These are phyloP conservation scores for Lophochroa leadbeateri DNA, from an alignment of 2,113 vertebrate genomes.

Conservation along the genomic window DNA sequence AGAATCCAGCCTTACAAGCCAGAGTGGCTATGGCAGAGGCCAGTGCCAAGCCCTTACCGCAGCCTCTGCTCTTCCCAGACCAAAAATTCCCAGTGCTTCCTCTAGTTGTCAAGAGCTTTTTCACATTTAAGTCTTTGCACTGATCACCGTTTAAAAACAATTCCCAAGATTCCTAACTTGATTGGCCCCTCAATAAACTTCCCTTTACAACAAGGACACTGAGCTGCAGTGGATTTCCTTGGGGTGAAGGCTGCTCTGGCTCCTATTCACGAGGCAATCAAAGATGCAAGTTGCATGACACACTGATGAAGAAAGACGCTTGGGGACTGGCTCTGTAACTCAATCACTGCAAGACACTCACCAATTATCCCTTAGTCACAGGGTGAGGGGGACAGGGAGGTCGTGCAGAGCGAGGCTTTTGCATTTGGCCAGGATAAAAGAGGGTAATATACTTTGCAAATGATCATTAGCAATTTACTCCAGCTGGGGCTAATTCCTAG, in stretches of 20 bases:
- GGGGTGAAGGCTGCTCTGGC: background rate
- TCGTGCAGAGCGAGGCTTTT: background rate
- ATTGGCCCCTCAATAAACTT: background rate
- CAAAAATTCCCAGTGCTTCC: background rate
- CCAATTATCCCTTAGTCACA: background rate
- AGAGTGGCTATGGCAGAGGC: background rate
- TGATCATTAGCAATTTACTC: constrained; percentile 36
- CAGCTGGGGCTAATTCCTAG: constrained; percentile 38
- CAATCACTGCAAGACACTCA: background rate
- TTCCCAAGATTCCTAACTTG: background rate
- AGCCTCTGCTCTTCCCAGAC: background rate
- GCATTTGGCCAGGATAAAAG: background rate
- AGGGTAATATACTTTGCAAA: constrained; percentile 2
- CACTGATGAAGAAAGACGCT: background rate
- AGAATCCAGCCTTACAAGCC: rapidly evolving
- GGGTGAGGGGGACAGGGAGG: background rate
- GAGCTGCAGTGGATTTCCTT: background rate
- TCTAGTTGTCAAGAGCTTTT: background rate
- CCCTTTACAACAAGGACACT: background rate
- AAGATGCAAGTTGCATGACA: background rate
- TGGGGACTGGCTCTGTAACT: background rate
- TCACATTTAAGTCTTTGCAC: background rate
- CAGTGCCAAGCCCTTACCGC: background rate
- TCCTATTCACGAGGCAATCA: background rate
- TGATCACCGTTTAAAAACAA: background rate